These are phyloP conservation scores for Pseudoips prasinana DNA, from an alignment of 2,888 invertebrate genomes.

Conservation along the genomic window DNA sequence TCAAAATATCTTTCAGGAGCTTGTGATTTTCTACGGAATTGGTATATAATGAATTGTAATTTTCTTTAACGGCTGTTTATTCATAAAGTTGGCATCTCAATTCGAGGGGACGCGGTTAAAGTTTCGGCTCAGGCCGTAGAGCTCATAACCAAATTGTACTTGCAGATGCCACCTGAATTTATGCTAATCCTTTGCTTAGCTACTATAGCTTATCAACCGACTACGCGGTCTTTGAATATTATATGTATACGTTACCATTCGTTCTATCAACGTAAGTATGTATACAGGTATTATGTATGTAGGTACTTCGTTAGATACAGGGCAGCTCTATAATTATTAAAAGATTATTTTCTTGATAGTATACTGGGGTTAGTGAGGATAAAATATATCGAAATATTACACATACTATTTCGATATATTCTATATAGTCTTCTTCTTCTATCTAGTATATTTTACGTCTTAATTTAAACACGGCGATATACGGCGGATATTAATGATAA, in stretches of 20 bases:
- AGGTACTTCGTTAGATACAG: not conserved
- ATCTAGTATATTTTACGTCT: too few relatives aligned
- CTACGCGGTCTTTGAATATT: slow-evolving; percentile 35
- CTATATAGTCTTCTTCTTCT: too few relatives aligned
- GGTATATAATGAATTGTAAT: too few relatives aligned
- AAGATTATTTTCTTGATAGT: too few relatives aligned
- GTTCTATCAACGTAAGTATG: slow-evolving; percentile 3
- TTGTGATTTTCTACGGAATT: too few relatives aligned
- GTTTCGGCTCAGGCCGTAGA: slow-evolving; percentile 28
- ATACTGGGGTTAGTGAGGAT: too few relatives aligned
- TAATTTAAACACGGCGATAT: too few relatives aligned
- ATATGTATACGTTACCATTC: slow-evolving; percentile 19
- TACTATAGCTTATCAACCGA: slow-evolving; percentile 42
- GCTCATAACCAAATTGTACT: slow-evolving; percentile 49
- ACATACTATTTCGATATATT: too few relatives aligned
- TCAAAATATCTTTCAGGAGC: too few relatives aligned
- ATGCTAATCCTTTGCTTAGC: slow-evolving; percentile 50
- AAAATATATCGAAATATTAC: too few relatives aligned
- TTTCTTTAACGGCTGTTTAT: not conserved
- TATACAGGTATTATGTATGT: not conserved
- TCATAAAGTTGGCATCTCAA: not conserved
- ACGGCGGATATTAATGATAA: too few relatives aligned
- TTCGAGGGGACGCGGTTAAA: slow-evolving; percentile 15
- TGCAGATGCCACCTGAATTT: slow-evolving; percentile 55
- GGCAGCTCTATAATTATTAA: too few relatives aligned